Base-by-base conservation (phyloP, 2,888 invertebrate species). In the Dasysyrphus tricinctus region DNA sequence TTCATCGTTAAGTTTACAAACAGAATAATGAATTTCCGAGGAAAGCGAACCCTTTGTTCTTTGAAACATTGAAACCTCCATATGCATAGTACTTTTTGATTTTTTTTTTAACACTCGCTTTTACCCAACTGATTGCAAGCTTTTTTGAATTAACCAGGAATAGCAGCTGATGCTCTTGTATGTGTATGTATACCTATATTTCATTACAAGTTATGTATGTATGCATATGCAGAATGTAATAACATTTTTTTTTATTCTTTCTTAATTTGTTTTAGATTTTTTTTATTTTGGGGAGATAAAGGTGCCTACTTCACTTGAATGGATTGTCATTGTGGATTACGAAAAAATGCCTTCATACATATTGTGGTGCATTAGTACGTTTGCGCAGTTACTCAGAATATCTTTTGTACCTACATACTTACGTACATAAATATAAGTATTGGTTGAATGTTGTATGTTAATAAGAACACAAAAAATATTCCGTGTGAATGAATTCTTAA, bases 71-170 rank as follows among this genome's bases (percentile, higher is more conserved):
- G n/a, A 56, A 57, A 34, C 44, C 54, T 47, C 16, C 37, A 49
- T 39, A 59, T 49, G 14, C 29, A 39, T 5, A 5, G 12, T 65
- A 56, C 39, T 49, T 67, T 67, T 69, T 37, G 19, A 49, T 39
- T 69, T 16, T 69, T 34, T 12, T 49, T 19, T 32, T 57, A n/a
- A n/a, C n/a, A 39, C 1, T 34, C n/a, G 9, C 65, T 47, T n/a
- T 44, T 32, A 32, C 8, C 16, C 29, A 59, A 61, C 32, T 54
- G 42, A 24, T 24, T 24, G 54, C 47, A 54, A 49, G 69, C 37
- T 59, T 80, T 76, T 63, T 80, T 80, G 76, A 80, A 80, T 82
- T 77, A 82, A 82, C 77, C 37, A 54, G 32, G 63, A 63, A 59
- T 19, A 65, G 54, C 77, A 82, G 72, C 56, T 77, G 77, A 67